Base-by-base conservation (phyloP, 2,888 invertebrate genomes). In the Morpho achilles region DNA sequence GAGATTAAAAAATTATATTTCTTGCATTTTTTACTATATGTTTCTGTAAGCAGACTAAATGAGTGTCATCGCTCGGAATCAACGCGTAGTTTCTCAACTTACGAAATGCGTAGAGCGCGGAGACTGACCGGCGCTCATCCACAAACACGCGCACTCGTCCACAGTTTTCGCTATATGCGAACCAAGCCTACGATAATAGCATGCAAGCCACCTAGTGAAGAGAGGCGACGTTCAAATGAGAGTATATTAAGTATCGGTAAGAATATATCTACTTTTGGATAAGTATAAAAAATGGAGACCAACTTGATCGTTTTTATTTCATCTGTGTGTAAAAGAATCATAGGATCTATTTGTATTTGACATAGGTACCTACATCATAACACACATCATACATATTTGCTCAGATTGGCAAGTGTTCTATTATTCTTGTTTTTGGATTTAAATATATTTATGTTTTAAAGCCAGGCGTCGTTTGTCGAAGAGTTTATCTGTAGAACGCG, bases 181-280 rank as follows among this genome's bases (percentile, higher is more conserved):
- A 94, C 94, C 67, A 97, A 97, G 71, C 97, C 97, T 0, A 96
- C 96, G 0, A 96, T 97, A 65, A 96, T 97, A 52, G 96, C 96
- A 0, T 96, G 96, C 76, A 95, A 96, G 80, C 95, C 96, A 2
- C 97, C 97, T 1, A 95, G 94, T 57, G 96, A 96, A 66, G 94
- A 95, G 62, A 78, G 91, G 16, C 79, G 92, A 10, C 80, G 91
- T 43, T 91, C 92, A 2, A 91, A 92, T 48, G 92, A 91, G 50
- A 92, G 93, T 52, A 91, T 93, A 67, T 80, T 92, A 8, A 92
- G 92, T 16, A 78, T 92, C 66, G 93, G 94, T 93, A 76, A 80
- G 73, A 65, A 7, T 46, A 32, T 5, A 32, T 32, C 32, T 32
- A 32, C 32, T 32, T 32, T 32, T 32, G 3, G 32, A 32, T 32